A percentile compares a stretch with the other conserved stretches of the same genome.
These are phyloP conservation scores for Chrysochloris asiatica DNA, from an alignment of 2,113 vertebrate genomes.

Conservation along the genomic window DNA sequence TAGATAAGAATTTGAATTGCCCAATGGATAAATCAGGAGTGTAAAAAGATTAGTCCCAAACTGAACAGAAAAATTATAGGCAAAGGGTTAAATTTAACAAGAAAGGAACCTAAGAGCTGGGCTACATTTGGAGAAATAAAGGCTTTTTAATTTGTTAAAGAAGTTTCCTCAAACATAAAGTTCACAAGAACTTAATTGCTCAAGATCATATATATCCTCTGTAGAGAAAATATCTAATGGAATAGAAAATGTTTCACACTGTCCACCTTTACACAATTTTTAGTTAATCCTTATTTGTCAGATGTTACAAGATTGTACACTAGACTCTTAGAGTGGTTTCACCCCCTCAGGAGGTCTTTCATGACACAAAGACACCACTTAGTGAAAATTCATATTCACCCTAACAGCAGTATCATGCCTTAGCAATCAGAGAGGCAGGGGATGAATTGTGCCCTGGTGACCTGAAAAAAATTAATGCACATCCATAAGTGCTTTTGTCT, in stretches of 20 bases:
- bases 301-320: neutral
- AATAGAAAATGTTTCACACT: conserved; percentile 35
- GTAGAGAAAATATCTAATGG: neutral
- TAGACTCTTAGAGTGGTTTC: neutral
- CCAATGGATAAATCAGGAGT: conserved; percentile 38
- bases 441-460: neutral
- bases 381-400: neutral
- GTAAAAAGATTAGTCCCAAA: conserved; percentile 31
- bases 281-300: conserved; percentile 15
- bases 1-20: conserved; percentile 61
- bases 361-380: neutral
- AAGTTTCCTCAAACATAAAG: conserved; percentile 33
- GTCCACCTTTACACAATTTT: neutral
- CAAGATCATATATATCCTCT: neutral
- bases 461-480: neutral
- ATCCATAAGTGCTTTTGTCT: neutral
- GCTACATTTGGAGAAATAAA: conserved; percentile 23
- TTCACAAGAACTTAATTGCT: neutral
- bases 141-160: conserved; percentile 39
- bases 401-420: neutral
- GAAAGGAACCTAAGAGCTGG: neutral
- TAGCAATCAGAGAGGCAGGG: neutral
- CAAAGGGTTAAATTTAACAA: conserved; percentile 40
- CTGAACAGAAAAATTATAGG: neutral
- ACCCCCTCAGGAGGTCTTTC: neutral